Conservation (phyloP, 1,140 invertebrate species). For the Akabosia matsudoensis region DNA sequence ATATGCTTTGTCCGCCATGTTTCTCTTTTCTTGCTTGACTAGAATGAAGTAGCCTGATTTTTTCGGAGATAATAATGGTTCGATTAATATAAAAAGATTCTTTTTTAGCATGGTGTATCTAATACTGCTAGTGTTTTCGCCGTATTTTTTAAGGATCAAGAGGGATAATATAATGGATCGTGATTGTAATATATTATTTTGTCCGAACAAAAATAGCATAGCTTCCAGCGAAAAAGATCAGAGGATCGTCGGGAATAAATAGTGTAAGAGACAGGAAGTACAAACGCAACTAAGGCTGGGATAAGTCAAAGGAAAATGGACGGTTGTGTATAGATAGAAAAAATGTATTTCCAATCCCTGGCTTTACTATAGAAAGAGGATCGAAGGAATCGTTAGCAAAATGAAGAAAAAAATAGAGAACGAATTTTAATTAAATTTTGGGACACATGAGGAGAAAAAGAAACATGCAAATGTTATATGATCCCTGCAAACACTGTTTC, state of each 20-base stretch:
- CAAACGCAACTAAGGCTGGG: neutral
- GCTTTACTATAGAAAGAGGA: neutral
- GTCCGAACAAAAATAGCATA: no score
- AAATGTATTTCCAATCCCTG: no score
- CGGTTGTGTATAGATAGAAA: no score
- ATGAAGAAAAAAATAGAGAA: neutral
- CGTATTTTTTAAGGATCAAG: neutral
- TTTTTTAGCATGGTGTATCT: neutral
- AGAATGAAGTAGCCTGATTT: neutral
- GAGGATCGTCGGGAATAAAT: no score
- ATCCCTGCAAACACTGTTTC: no score
- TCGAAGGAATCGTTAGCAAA: no score
- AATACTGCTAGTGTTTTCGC: neutral
- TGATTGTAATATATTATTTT: conserved; percentile 20
- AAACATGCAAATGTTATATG: conserved; percentile 12
- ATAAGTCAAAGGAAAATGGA: neutral
- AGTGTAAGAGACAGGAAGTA: no score
- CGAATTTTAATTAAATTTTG: conserved; percentile 22
- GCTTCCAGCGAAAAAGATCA: no score
- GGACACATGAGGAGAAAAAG: conserved; percentile 1
- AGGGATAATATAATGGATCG: conserved; percentile 11
- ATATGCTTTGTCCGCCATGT: no score
- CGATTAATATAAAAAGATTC: neutral
- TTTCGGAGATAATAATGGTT: neutral
- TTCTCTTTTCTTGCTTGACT: no score